Evolutionary conservation across 2,888 invertebrate genomes (phyloP).

Genomic region (Sarcophaga carnaria): DNA sequence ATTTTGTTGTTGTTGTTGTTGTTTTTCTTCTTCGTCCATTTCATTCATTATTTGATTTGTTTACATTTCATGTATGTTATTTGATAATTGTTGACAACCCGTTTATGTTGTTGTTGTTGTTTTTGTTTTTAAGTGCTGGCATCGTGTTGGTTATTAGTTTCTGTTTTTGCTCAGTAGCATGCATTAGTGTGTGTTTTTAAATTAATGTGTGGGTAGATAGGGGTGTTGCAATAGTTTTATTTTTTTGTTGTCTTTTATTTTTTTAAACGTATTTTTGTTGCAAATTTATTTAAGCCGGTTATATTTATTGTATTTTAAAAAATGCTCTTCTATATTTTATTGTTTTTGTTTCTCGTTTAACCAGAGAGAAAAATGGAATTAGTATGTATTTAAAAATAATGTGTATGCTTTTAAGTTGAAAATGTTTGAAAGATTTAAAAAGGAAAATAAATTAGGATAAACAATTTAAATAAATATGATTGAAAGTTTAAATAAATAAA

Average conservation of each 20-base stretch:
- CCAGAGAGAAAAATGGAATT: background rate
- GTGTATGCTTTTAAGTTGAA: background rate
- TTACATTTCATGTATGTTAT: background rate
- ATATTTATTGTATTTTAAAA: background rate
- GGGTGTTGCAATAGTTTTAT: background rate
- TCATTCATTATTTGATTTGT: constrained; percentile 3
- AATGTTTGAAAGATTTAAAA: too few relatives aligned
- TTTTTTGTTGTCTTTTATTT: too few relatives aligned
- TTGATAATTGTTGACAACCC: background rate
- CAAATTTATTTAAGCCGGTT: background rate
- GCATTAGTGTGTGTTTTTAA: background rate
- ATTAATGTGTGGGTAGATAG: background rate
- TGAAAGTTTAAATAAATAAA: too few relatives aligned
- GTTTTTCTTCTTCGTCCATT: background rate
- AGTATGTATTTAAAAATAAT: background rate
- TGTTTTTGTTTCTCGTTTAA: background rate
- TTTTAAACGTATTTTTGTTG: background rate
- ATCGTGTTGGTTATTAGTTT: background rate
- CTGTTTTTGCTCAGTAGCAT: background rate
- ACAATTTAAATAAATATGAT: too few relatives aligned
- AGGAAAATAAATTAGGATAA: too few relatives aligned
- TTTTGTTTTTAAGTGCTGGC: background rate
- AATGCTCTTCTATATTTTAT: background rate
- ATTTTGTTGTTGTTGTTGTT: constrained; percentile 15
- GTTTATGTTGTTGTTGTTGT: background rate